Conservation (phyloP, 2,113 vertebrate genomes). For the Zapus hudsonius region DNA sequence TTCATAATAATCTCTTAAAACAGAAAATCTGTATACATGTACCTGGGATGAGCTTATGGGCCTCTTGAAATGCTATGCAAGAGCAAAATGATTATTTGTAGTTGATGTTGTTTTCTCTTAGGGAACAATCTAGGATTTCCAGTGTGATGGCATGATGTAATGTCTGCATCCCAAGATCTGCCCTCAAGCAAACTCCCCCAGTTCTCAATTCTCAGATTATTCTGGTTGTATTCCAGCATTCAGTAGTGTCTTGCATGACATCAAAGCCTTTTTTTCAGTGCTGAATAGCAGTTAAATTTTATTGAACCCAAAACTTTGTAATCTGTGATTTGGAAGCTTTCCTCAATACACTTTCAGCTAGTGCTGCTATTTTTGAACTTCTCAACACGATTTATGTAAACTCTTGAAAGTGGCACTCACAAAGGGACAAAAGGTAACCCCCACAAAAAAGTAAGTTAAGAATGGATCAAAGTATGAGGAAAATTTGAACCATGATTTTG, state of each 20-base stretch:
- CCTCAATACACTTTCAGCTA: not conserved
- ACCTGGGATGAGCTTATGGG: slow-evolving; percentile 7
- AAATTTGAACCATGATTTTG: not conserved
- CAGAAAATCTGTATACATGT: not conserved
- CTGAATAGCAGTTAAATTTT: not conserved
- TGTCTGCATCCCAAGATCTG: slow-evolving; percentile 71
- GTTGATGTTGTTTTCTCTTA: not conserved
- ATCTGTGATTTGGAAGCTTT: slow-evolving; percentile 25
- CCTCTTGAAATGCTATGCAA: slow-evolving; percentile 37
- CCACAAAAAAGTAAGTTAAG: not conserved
- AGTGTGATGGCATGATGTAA: slow-evolving; percentile 48
- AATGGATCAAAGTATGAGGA: not conserved
- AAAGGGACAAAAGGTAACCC: not conserved
- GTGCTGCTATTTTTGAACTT: not conserved
- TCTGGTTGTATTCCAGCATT: slow-evolving; percentile 5
- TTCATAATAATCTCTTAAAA: slow-evolving; percentile 33
- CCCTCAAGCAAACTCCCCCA: slow-evolving; percentile 71
- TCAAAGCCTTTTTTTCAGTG: slow-evolving; percentile 22
- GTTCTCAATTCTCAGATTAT: slow-evolving; percentile 60
- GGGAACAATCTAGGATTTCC: slow-evolving; percentile 44
- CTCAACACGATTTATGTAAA: not conserved
- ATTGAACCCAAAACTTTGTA: not conserved
- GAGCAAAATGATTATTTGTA: slow-evolving; percentile 61
- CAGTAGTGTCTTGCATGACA: slow-evolving; percentile 46
- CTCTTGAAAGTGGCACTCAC: slow-evolving; percentile 9